Conservation (phyloP, 2,888 invertebrate genomes). For the Leptinotarsa haldemani region DNA sequence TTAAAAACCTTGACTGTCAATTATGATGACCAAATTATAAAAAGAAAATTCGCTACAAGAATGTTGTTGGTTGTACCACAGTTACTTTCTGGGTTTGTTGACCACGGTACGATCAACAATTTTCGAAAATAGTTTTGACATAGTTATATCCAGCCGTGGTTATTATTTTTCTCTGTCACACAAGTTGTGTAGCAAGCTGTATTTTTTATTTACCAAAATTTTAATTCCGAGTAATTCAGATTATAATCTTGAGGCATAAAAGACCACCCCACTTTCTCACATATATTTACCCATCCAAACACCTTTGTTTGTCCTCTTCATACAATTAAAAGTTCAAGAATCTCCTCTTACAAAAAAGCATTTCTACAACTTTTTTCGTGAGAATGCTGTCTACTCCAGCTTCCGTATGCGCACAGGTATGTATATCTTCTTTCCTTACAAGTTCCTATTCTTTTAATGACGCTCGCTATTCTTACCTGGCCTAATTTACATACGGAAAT, state of each 20-base stretch:
- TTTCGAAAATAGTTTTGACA: no score
- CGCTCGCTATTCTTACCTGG: slow-evolving; percentile 50
- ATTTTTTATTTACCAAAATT: neutral
- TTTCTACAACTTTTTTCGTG: slow-evolving; percentile 47
- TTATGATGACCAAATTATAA: no score
- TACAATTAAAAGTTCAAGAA: slow-evolving; percentile 34
- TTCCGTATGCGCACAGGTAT: slow-evolving; percentile 46
- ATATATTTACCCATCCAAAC: slow-evolving; percentile 37
- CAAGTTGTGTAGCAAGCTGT: no score
- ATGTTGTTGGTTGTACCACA: no score
- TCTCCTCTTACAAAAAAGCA: slow-evolving; percentile 35
- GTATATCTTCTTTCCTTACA: slow-evolving; percentile 39
- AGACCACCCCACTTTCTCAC: slow-evolving; percentile 29
- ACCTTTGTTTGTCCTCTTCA: slow-evolving; percentile 36
- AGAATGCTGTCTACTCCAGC: slow-evolving; percentile 44
- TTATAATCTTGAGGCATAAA: neutral
- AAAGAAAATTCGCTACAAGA: no score
- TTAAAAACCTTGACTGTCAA: no score
- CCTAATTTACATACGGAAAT: slow-evolving; percentile 58
- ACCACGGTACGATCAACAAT: no score
- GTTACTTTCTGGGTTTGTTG: no score
- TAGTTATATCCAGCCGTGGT: no score
- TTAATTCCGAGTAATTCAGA: neutral
- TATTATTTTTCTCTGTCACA: no score
- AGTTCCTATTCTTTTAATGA: slow-evolving; percentile 38